phyloP scores from a whole-genome alignment of 1,140 invertebrate species.

The Aphelenchoides fujianensis region DNA sequence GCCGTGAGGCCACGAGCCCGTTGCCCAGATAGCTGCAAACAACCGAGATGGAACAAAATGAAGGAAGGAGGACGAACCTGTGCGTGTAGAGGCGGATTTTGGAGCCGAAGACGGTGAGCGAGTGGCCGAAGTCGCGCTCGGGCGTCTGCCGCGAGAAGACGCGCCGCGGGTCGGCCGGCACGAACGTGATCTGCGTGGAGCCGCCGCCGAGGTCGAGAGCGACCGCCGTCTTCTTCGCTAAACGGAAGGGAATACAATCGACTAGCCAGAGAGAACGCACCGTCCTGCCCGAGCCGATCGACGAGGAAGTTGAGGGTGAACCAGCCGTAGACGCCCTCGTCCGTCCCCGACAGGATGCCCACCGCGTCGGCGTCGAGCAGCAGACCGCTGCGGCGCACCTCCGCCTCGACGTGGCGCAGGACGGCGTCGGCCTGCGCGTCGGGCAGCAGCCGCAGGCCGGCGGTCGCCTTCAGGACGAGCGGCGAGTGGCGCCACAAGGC shows the following conservation, averaged over 20 bases:
- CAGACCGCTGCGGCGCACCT: slow-evolving; percentile 74
- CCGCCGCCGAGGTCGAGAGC: slow-evolving; percentile 89
- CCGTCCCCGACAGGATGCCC: slow-evolving; percentile 84
- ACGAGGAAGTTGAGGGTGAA: slow-evolving; percentile 60
- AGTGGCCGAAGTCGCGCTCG: slow-evolving; percentile 66
- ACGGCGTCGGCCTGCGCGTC: slow-evolving; percentile 74
- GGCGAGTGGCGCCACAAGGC: slow-evolving; percentile 74
- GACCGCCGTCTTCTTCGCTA: slow-evolving; percentile 68
- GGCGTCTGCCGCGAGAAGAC: slow-evolving; percentile 54
- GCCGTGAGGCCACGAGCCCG: slow-evolving; percentile 81
- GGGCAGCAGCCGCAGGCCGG: slow-evolving; percentile 80
- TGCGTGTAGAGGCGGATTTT: slow-evolving; percentile 75
- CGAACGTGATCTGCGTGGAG: slow-evolving; percentile 85
- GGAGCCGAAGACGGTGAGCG: slow-evolving; percentile 71
- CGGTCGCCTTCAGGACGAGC: slow-evolving; percentile 75
- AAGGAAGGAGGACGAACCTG: too few relatives aligned
- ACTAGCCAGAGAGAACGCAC: slow-evolving; percentile 16
- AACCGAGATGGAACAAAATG: too few relatives aligned
- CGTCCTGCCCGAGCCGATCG: slow-evolving; percentile 32
- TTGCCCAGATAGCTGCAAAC: slow-evolving; percentile 81
- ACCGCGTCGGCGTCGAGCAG: slow-evolving; percentile 73
- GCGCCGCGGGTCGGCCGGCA: slow-evolving; percentile 67
- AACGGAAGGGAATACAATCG: slow-evolving; percentile 1
- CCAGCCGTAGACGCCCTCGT: slow-evolving; percentile 71
- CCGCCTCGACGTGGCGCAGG: slow-evolving; percentile 67